These are phyloP conservation scores for Actinostola sp. DNA, from an alignment of 92 coral and sea anemone genomes.

Conservation along the genomic window DNA sequence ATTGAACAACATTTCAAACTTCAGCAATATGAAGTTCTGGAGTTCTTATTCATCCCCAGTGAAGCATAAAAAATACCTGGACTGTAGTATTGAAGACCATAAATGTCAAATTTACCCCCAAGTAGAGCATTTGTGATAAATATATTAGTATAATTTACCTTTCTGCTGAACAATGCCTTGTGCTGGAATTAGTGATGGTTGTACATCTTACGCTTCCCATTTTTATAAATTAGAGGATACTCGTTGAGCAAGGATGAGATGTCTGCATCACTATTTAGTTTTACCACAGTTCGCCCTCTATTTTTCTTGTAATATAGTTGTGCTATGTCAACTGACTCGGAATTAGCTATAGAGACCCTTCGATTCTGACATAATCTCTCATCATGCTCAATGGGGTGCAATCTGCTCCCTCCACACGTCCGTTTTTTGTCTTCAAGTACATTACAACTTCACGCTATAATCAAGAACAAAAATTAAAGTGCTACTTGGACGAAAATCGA, in stretches of 20 bases:
- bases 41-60: no score
- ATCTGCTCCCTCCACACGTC: slow-evolving; percentile 45
- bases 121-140: no score
- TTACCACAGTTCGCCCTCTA: background rate
- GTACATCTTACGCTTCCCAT: background rate
- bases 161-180: slow-evolving; percentile 3
- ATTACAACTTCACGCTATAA: slow-evolving; percentile 43
- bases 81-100: no score
- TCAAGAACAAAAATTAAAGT: background rate
- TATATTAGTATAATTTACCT: background rate
- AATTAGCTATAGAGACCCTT: slow-evolving; percentile 1
- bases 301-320: slow-evolving; percentile 17
- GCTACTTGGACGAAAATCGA: no score
- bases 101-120: no score
- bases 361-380: slow-evolving; percentile 13
- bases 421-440: slow-evolving; percentile 43
- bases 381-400: slow-evolving; percentile 33
- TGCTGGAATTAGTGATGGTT: background rate
- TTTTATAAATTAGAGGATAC: background rate
- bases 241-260: background rate
- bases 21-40: background rate
- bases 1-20: background rate
- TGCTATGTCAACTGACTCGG: background rate
- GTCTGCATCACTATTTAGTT: background rate
- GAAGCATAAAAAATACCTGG: no score